phyloP scores from a whole-genome alignment of 2,888 invertebrate genomes.

The Drosophila algonquin region DNA sequence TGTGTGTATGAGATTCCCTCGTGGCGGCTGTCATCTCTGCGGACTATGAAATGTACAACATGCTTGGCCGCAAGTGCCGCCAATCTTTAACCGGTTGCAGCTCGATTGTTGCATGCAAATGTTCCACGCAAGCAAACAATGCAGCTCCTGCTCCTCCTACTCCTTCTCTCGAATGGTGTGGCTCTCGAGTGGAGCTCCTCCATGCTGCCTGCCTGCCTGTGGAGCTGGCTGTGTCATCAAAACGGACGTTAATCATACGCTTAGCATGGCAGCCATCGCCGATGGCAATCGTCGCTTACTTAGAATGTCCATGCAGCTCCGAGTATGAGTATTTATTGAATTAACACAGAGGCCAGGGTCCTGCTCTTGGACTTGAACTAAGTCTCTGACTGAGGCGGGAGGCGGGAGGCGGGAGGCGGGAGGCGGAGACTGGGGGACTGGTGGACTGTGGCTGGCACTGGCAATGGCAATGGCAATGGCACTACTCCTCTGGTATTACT shows the following conservation, averaged over 20 bases:
- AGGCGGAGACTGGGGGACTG: background rate
- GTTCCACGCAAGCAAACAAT: slow-evolving; percentile 73
- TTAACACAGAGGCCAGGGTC: slow-evolving; percentile 51
- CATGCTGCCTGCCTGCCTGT: background rate
- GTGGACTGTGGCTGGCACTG: background rate
- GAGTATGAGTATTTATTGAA: slow-evolving; percentile 66
- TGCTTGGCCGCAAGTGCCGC: slow-evolving; percentile 60
- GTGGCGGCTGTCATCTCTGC: slow-evolving; percentile 40
- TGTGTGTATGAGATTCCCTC: slow-evolving; percentile 8
- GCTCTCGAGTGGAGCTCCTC: background rate
- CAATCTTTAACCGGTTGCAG: slow-evolving; percentile 68
- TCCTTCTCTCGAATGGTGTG: no score
- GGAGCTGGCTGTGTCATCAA: slow-evolving; percentile 65
- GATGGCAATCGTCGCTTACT: slow-evolving; percentile 55
- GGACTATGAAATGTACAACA: slow-evolving; percentile 36
- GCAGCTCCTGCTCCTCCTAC: slow-evolving; percentile 40
- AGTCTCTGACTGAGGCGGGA: slow-evolving; percentile 1
- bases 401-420: background rate
- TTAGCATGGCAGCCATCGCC: slow-evolving; percentile 73
- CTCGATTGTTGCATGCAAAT: slow-evolving; percentile 70
- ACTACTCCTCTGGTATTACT: slow-evolving; percentile 6
- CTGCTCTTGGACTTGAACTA: slow-evolving; percentile 21
- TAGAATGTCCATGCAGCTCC: slow-evolving; percentile 56
- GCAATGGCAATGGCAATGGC: background rate
- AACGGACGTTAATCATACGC: slow-evolving; percentile 79